Evolutionary conservation across 1,140 invertebrate genomes (phyloP).

Genomic region (Heliconius congener): DNA sequence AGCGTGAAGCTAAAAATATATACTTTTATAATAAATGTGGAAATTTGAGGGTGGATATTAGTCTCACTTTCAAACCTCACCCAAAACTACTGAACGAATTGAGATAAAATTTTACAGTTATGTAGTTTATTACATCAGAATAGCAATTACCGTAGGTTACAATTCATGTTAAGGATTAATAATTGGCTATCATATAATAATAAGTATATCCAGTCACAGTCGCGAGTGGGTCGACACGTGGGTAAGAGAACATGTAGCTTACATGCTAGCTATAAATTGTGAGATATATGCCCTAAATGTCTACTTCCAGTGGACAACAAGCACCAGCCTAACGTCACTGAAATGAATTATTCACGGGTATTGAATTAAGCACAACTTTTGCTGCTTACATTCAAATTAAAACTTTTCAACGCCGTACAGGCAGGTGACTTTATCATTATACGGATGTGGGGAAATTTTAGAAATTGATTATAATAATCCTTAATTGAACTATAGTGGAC

Average conservation of each 20-base stretch:
- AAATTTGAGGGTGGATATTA: too few relatives aligned
- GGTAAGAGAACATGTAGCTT: not conserved
- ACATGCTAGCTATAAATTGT: not conserved
- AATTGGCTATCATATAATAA: too few relatives aligned
- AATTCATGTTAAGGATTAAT: too few relatives aligned
- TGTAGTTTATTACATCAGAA: too few relatives aligned
- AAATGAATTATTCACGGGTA: slow-evolving; percentile 18
- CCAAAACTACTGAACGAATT: too few relatives aligned
- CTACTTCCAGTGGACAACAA: not conserved
- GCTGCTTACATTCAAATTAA: slow-evolving; percentile 23
- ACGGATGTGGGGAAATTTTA: not conserved
- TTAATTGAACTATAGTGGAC: not conserved
- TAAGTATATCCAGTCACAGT: too few relatives aligned
- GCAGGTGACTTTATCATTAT: not conserved
- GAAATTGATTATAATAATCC: not conserved
- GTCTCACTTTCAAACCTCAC: too few relatives aligned
- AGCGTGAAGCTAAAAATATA: too few relatives aligned
- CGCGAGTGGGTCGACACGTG: too few relatives aligned
- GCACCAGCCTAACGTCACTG: not conserved
- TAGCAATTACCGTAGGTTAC: too few relatives aligned
- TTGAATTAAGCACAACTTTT: slow-evolving; percentile 22
- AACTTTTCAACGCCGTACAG: not conserved
- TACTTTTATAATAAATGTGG: too few relatives aligned
- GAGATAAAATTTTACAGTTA: too few relatives aligned
- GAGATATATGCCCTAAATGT: not conserved